Percentiles rank a stretch among this genome's conserved stretches.
phyloP scores from a whole-genome alignment of 2,113 vertebrate genomes.

The Leptocoma aspasia region DNA sequence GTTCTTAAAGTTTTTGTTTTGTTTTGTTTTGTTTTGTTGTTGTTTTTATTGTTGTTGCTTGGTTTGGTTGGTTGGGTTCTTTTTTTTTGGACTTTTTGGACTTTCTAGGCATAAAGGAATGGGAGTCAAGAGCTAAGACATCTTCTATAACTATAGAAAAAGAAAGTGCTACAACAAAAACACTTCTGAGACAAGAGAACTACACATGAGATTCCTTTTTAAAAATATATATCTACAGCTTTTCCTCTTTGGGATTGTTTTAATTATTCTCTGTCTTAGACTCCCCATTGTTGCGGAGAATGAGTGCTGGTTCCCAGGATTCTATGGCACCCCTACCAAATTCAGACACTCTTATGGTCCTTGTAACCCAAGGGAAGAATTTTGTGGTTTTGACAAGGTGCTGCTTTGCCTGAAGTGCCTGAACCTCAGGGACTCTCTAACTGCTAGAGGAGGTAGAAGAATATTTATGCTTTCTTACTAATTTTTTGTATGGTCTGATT shows the following conservation, averaged over 20 bases:
- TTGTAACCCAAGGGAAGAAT: background rate
- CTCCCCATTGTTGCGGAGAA: background rate
- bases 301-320: background rate
- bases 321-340: background rate
- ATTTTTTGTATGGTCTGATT: background rate
- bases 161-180: background rate
- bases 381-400: background rate
- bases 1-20: background rate
- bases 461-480: background rate
- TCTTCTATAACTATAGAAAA: background rate
- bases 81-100: background rate
- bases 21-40: too few relatives aligned
- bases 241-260: background rate
- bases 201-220: background rate
- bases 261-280: background rate
- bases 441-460: background rate
- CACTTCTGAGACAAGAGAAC: background rate
- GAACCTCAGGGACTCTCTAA: background rate
- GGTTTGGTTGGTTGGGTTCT: background rate
- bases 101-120: background rate
- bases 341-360: background rate
- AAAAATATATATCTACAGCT: background rate
- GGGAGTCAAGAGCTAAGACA: background rate
- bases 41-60: background rate
- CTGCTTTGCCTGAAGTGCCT: background rate